phyloP scores from a whole-genome alignment of 2,797 vertebrate species.

The Acanthurus lineatus region DNA sequence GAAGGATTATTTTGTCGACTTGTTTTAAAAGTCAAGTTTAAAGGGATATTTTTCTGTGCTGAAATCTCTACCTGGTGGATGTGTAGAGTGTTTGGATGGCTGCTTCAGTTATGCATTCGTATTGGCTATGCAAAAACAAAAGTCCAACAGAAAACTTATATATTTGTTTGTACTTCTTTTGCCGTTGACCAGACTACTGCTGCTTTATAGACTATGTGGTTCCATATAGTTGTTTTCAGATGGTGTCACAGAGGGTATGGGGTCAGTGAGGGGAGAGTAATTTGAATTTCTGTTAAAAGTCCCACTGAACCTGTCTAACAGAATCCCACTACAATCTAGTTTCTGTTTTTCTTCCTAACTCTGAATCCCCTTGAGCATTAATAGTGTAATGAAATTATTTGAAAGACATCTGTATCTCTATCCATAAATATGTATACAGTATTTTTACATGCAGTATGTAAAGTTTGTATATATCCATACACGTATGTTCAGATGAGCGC shows the following conservation, averaged over 20 bases:
- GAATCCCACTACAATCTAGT: conserved; percentile 8
- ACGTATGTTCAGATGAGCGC: conserved; percentile 2
- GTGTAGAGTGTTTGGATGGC: conserved; percentile 72
- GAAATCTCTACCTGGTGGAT: conserved; percentile 66
- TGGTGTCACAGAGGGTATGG: conserved; percentile 26
- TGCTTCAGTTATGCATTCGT: conserved; percentile 52
- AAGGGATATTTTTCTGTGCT: conserved; percentile 70
- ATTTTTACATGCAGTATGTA: neutral
- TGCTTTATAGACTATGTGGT: conserved; percentile 12
- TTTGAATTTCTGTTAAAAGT: conserved; percentile 39
- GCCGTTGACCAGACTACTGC: conserved; percentile 32
- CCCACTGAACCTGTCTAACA: neutral
- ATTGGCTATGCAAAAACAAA: conserved; percentile 35
- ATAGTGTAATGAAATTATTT: conserved; percentile 7
- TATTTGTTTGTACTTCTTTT: conserved; percentile 54
- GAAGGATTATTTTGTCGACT: conserved; percentile 76
- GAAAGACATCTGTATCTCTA: neutral
- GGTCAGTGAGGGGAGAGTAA: conserved; percentile 26
- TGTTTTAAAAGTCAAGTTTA: conserved; percentile 70
- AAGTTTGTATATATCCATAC: neutral
- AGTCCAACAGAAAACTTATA: conserved; percentile 43
- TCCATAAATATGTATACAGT: neutral
- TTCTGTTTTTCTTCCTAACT: conserved; percentile 19
- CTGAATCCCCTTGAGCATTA: neutral
- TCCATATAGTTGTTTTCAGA: conserved; percentile 32